These are phyloP conservation scores for Micoletzkya japonica DNA, from an alignment of 2,888 invertebrate genomes.

Conservation along the genomic window DNA sequence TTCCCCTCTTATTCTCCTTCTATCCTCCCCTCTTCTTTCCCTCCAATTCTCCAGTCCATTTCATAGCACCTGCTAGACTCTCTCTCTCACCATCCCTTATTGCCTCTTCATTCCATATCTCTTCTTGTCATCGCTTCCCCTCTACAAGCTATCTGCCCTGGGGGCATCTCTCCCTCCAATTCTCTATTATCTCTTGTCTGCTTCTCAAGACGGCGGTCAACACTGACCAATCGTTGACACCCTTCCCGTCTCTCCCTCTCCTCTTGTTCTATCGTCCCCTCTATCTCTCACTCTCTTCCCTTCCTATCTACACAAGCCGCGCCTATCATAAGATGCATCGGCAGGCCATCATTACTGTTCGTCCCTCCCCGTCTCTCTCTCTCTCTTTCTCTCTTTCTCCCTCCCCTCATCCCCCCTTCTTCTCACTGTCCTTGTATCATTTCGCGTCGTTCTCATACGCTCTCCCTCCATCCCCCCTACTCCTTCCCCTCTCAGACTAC, in stretches of 20 bases:
- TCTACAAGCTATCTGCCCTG: no score
- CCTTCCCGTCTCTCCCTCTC: conserved; percentile 20
- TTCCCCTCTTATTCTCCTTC: not conserved
- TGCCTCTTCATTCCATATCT: no score
- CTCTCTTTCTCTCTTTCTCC: conserved; percentile 2
- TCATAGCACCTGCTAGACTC: conserved; percentile 1
- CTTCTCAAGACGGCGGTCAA: conserved; percentile 7
- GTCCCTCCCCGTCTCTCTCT: not conserved
- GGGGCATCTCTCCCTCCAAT: conserved; percentile 14
- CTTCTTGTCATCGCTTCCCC: no score
- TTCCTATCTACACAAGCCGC: no score
- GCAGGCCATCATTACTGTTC: no score
- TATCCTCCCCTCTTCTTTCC: conserved; percentile 11
- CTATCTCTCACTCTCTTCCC: no score
- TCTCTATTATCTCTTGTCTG: conserved; percentile 2
- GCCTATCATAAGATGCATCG: no score
- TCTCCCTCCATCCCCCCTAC: not conserved
- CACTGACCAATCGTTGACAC: conserved; percentile 19
- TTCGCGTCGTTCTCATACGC: not conserved
- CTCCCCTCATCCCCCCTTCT: not conserved
- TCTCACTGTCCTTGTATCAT: no score
- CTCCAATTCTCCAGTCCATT: conserved; percentile 20
- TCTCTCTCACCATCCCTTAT: no score
- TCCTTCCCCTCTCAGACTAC: not conserved
- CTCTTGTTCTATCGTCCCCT: not conserved